Conservation (phyloP, 2,888 invertebrate species). For the Pelosia muscerda region DNA sequence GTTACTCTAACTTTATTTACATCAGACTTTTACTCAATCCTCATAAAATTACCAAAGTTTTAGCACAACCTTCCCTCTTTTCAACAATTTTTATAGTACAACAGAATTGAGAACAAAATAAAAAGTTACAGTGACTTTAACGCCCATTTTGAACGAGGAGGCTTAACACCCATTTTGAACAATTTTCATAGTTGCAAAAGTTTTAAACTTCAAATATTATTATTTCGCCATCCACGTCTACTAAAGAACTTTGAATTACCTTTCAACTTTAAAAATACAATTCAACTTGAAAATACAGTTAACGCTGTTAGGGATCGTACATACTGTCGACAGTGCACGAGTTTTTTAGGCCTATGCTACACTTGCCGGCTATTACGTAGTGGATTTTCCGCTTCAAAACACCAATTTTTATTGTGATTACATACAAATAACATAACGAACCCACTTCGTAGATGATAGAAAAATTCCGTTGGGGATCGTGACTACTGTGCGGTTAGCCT, state of each 20-base stretch:
- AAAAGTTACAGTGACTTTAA: conserved; percentile 40
- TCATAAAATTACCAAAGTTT: conserved; percentile 17
- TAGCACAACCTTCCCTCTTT: conserved; percentile 2
- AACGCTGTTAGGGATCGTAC: conserved; percentile 39
- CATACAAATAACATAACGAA: too few species aligned
- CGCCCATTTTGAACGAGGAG: conserved; percentile 49
- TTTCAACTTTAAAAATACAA: conserved; percentile 65
- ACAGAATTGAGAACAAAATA: conserved; percentile 38
- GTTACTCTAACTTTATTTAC: conserved; percentile 13
- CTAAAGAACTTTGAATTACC: conserved; percentile 69
- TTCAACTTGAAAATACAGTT: conserved; percentile 67
- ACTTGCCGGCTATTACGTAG: too few species aligned
- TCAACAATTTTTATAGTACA: conserved; percentile 5
- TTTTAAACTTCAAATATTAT: conserved; percentile 72
- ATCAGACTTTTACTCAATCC: conserved; percentile 4
- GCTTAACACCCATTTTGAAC: conserved; percentile 52
- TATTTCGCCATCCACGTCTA: conserved; percentile 62
- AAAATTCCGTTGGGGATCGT: too few species aligned
- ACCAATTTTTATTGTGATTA: too few species aligned
- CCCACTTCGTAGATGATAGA: too few species aligned
- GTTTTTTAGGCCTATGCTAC: not conserved
- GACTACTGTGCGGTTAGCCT: too few species aligned
- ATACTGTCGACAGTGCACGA: not conserved
- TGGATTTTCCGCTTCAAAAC: too few species aligned
- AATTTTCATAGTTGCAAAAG: conserved; percentile 78